Conservation (phyloP, 2,888 invertebrate species). For the Sarcophaga caerulescens region DNA sequence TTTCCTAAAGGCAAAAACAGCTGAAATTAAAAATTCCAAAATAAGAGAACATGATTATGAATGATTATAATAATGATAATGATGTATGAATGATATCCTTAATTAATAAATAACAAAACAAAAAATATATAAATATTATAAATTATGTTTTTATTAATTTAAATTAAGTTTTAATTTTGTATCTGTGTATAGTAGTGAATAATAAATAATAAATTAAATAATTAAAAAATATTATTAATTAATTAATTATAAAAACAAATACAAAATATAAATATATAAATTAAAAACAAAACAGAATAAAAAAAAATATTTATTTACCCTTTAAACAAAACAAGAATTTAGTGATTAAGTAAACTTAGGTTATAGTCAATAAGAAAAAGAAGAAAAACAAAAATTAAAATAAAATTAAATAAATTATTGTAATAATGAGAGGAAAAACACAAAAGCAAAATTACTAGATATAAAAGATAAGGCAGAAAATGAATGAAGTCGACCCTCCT, state of each 20-base stretch:
- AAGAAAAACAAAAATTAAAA: slow-evolving; percentile 38
- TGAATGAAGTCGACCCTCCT: not conserved
- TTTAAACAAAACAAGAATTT: slow-evolving; percentile 62
- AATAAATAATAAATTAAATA: slow-evolving; percentile 61
- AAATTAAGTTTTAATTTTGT: slow-evolving; percentile 64
- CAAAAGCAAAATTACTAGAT: slow-evolving; percentile 32
- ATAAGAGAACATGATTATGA: not conserved
- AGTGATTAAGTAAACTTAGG: slow-evolving; percentile 55
- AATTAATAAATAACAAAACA: slow-evolving; percentile 44
- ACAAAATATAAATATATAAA: slow-evolving; percentile 53
- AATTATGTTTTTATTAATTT: slow-evolving; percentile 55
- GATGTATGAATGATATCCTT: slow-evolving; percentile 50
- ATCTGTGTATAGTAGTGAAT: slow-evolving; percentile 73
- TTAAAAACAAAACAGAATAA: slow-evolving; percentile 14
- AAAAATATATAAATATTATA: slow-evolving; percentile 25
- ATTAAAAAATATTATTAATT: not conserved
- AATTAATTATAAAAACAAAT: slow-evolving; percentile 65
- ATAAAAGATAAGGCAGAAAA: slow-evolving; percentile 47
- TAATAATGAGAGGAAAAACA: not conserved
- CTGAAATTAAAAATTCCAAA: slow-evolving; percentile 1
- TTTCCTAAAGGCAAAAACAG: slow-evolving; percentile 5
- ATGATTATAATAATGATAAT: slow-evolving; percentile 31
- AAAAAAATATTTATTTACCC: slow-evolving; percentile 66
- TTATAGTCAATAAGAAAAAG: slow-evolving; percentile 35
- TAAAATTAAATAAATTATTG: slow-evolving; percentile 5